A percentile compares a stretch with the other conserved stretches of the same genome.
Conservation (phyloP, 2,888 invertebrate genomes). For the Dioctria linearis region DNA sequence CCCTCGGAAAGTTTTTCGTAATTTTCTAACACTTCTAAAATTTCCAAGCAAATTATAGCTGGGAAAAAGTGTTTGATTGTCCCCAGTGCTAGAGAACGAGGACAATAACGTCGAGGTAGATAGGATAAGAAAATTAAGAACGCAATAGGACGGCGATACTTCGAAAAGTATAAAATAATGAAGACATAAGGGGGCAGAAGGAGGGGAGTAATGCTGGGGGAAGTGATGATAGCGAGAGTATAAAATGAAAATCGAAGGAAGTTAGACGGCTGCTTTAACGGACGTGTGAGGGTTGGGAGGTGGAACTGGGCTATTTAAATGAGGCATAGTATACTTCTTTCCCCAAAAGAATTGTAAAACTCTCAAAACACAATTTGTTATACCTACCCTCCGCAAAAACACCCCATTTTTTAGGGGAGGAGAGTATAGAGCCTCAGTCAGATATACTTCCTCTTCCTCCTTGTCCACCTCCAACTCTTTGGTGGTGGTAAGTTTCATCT, state of each 20-base stretch:
- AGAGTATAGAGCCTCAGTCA: background rate
- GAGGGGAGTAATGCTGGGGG: background rate
- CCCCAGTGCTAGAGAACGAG: background rate
- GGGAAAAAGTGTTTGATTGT: slow-evolving; percentile 12
- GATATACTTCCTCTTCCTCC: background rate
- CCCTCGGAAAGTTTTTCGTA: background rate
- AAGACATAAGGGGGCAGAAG: background rate
- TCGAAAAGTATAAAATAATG: slow-evolving; percentile 19
- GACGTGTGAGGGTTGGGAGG: background rate
- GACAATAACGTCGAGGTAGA: slow-evolving; percentile 18
- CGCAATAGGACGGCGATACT: slow-evolving; percentile 3
- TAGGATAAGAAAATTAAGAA: slow-evolving; percentile 18
- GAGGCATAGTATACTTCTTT: background rate
- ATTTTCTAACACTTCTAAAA: background rate
- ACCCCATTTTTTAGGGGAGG: background rate
- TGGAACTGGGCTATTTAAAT: background rate
- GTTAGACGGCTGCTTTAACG: background rate
- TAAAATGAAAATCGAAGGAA: background rate
- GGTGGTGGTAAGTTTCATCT: too few species aligned
- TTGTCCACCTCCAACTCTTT: background rate
- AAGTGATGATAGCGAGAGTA: background rate
- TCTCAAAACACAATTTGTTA: background rate
- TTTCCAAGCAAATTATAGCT: background rate
- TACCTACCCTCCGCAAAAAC: background rate
- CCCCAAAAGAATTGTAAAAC: background rate